Base-by-base conservation (phyloP, 2,888 invertebrate genomes). In the Callyntrura sp. region DNA sequence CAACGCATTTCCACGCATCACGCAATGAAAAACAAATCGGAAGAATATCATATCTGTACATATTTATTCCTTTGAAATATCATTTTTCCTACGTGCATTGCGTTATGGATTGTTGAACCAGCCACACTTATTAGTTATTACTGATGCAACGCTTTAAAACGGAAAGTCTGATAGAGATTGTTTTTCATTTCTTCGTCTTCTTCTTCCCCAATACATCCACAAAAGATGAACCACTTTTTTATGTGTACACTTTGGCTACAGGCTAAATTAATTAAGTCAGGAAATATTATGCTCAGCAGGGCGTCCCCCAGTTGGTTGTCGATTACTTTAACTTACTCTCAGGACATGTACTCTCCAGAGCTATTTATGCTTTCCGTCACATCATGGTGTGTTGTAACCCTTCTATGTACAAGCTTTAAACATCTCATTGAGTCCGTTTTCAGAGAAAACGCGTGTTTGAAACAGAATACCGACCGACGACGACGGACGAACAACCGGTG, bases 231-330 rank as follows among this genome's bases (percentile, higher is more conserved):
- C 88, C 88, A 83, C 73, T 88, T 87, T 83, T 73, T 65, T 70
- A 20, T 88, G 48, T 57, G 20, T 3, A n/a, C 12, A 48, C 35
- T 88, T 68, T 89, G 43, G 91, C 92, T 91, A 91, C 90, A 82
- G 92, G 92, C 91, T 90, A 91, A 92, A 92, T 92, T 92, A 92
- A 92, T 92, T 92, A 92, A 92, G 92, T 91, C 91, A 92, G 92
- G 91, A 92, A 92, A 92, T 92, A 91, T 91, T 92, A 85, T 91
- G 86, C 92, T 87, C 92, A 92, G 91, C 91, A 91, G 91, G 92
- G 90, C 82, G 79, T 85, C 91, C 84, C 88, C 89, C 89, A 89
- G 89, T 85, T 76, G 85, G 86, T 86, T 83, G 86, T 90, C 90
- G 90, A 90, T 86, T 82, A 65, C 84, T 60, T 57, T 14, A 68